phyloP scores from a whole-genome alignment of 92 coral and sea anemone species.

The Diadumene lineata region DNA sequence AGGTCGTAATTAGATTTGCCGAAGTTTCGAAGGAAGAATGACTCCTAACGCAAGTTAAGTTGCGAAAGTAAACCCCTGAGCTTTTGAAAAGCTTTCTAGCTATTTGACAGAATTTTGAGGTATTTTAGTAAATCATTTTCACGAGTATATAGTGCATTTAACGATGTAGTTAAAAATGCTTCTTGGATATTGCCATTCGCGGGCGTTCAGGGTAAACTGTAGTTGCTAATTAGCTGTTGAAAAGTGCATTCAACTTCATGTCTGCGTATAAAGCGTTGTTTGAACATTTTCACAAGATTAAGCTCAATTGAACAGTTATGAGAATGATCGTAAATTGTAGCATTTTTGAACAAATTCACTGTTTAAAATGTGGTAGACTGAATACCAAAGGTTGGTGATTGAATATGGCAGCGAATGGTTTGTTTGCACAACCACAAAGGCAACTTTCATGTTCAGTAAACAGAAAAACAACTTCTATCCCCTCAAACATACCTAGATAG shows the following conservation, averaged over 20 bases:
- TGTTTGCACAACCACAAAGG: slow-evolving; percentile 4
- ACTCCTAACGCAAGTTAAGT: neutral
- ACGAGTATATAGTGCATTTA: neutral
- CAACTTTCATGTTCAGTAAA: neutral
- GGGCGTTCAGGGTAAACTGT: neutral
- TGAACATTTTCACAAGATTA: too few species aligned
- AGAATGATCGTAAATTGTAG: too few species aligned
- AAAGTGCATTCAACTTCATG: neutral
- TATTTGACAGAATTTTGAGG: too few species aligned
- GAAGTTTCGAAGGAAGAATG: neutral
- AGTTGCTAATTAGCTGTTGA: neutral
- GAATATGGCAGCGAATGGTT: too few species aligned
- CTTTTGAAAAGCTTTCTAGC: too few species aligned
- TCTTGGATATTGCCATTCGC: neutral
- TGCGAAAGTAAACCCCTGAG: neutral
- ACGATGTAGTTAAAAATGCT: neutral
- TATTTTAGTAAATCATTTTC: neutral
- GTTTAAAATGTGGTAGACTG: too few species aligned
- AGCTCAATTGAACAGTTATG: too few species aligned
- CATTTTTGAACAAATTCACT: too few species aligned
- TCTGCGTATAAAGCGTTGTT: neutral
- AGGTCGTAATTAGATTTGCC: neutral
- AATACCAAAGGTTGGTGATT: too few species aligned
- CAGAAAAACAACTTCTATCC: neutral
- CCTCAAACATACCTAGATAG: neutral